Base-by-base conservation (phyloP, 2,888 invertebrate species). In the Melanostoma scalare region DNA sequence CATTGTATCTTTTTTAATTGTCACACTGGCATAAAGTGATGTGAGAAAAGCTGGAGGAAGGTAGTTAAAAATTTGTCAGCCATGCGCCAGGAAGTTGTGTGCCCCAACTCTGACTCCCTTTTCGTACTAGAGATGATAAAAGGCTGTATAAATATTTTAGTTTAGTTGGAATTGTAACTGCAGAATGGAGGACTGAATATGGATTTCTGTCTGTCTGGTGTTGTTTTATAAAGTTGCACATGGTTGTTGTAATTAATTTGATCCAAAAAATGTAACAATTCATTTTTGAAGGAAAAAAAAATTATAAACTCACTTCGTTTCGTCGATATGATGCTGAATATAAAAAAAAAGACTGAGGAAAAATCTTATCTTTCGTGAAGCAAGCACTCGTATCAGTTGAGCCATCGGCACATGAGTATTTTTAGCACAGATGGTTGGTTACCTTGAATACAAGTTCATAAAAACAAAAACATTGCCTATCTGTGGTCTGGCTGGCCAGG, bases 401-500 rank as follows among this genome's bases (percentile, higher is more conserved):
- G 61, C 9, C 65, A 48, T 33, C 38, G 9, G 50, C 52, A 44
- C 56, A 56, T 68, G 72, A 52, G 35, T 76, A 82, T 82, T 79
- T 84, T 84, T 79, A 84, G 79, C 84, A 84, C 71, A 78, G 65
- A 74, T 61, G 55, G 20, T 20, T 20, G 20, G 20, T 84, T 84
- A 71, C 79, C 84, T 84, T 78, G 78, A 65, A 68, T 65, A 20
- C 20, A 20, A 20, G 20, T 20, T 20, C 20, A 20, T 20, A 60
- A 71, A 50, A 84, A 75, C 65, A 61, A 69, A 73, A 63, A 75
- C 42, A 44, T 9, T 48, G 20, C 53, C 42, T 65, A 77, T 68
- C 50, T 68, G 42, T 55, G 53, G 31, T 50, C 31, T 63, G 38
- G 42, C 10, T 4, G 31, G 31, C 31, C 38, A 5, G 58, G n/a